Conservation (phyloP, 2,113 vertebrate species). For the Hyaena hyaena region DNA sequence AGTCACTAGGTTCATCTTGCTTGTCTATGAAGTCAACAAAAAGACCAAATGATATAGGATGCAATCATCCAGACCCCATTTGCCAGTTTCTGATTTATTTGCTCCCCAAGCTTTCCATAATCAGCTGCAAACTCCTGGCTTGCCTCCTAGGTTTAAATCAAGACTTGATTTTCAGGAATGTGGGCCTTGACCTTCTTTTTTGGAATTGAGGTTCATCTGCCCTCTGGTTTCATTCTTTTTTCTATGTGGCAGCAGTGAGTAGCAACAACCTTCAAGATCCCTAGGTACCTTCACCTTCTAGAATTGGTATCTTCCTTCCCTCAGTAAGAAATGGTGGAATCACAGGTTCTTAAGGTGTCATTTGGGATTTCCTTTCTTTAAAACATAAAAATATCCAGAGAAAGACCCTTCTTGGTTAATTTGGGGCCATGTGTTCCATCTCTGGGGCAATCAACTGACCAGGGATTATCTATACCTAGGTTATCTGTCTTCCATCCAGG, state of each 20-base stretch:
- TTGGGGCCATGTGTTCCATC: neutral
- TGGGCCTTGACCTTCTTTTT: neutral
- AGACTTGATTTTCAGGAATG: neutral
- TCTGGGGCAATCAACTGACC: neutral
- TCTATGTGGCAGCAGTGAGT: neutral
- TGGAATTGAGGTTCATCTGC: neutral
- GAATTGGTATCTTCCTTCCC: neutral
- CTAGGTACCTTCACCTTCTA: neutral
- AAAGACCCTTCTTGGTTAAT: neutral
- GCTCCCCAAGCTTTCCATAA: neutral
- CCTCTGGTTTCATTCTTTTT: neutral
- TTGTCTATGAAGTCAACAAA: neutral
- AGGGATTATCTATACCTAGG: neutral
- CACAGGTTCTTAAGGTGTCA: neutral
- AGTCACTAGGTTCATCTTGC: neutral
- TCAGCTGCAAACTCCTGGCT: constrained; percentile 11
- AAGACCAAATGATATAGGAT: neutral
- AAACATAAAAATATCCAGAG: neutral
- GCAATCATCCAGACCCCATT: neutral
- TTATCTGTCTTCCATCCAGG: neutral
- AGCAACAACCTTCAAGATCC: neutral
- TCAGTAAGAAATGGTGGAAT: neutral
- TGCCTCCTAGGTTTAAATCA: neutral
- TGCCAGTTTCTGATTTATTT: neutral
- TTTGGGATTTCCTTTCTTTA: neutral